Evolutionary conservation across 2,888 invertebrate species (phyloP).

Genomic region (Auanema sp.): DNA sequence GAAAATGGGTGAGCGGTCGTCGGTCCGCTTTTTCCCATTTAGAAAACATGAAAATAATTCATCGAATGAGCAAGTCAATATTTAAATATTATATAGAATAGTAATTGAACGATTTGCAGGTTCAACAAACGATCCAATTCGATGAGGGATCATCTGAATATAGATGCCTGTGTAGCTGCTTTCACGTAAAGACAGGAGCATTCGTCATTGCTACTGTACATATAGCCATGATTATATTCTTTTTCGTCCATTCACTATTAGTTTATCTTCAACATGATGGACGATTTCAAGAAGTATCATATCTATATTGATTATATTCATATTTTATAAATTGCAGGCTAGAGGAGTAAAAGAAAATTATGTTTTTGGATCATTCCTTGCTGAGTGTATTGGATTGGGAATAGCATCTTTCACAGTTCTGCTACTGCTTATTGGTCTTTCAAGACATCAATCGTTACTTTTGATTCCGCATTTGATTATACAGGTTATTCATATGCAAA

Average conservation of each 20-base stretch:
- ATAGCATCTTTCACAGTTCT: slow-evolving; percentile 48
- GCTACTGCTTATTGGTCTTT: slow-evolving; percentile 52
- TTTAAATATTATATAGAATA: too few species aligned
- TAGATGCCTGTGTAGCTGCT: slow-evolving; percentile 62
- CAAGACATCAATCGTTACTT: slow-evolving; percentile 52
- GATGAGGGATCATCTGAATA: slow-evolving; percentile 60
- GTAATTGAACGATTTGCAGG: slow-evolving; percentile 21
- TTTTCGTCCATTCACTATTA: slow-evolving; percentile 58
- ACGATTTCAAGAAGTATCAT: slow-evolving; percentile 31
- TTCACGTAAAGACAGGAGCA: slow-evolving; percentile 62
- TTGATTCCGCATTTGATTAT: slow-evolving; percentile 60
- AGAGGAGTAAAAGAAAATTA: slow-evolving; percentile 45
- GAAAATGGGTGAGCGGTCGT: too few species aligned
- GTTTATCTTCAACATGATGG: slow-evolving; percentile 60
- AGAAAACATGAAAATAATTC: too few species aligned
- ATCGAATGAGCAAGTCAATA: too few species aligned
- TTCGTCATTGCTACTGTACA: slow-evolving; percentile 54
- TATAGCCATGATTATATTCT: slow-evolving; percentile 54
- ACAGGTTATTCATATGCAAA: slow-evolving; percentile 44
- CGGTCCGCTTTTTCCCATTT: too few species aligned
- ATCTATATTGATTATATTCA: neutral
- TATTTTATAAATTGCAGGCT: slow-evolving; percentile 25
- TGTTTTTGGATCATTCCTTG: slow-evolving; percentile 46
- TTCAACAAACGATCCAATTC: slow-evolving; percentile 58
- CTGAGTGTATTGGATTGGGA: slow-evolving; percentile 44